Base-by-base conservation (phyloP, 2,797 vertebrate species). In the Hippocampus kuda region DNA sequence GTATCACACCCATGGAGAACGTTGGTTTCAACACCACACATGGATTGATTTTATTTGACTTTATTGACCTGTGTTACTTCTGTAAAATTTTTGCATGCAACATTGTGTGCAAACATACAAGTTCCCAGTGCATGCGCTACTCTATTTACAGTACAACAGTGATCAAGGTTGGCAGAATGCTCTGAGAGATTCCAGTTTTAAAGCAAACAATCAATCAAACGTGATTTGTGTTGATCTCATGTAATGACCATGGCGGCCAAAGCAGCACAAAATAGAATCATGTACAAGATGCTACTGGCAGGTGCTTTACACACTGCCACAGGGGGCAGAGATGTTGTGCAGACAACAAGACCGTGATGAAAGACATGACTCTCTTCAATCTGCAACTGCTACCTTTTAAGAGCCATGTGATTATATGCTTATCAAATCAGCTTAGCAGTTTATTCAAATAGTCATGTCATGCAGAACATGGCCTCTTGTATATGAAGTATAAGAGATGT, bases 1-100 rank as follows among this genome's bases (percentile, higher is more conserved):
- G 22, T n/a, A 2, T 20, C 18, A 12, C 18, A 44, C 6, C 41
- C 15, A 13, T 18, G 44, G 7, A 42, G 9, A 13, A 42, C 10
- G 22, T 56, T 11, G 22, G n/a, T 41, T 34, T 15, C 22, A 30
- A 68, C 46, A 70, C 15, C 11, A 66, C 64, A 38, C 41, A 44
- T 30, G 6, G 41, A 57, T 15, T 59, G 68, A 76, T 88, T 87
- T 79, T 71, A 72, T 79, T 59, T 70, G 71, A 79, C 85, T 92
- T 92, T 91, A 92, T 91, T 91, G 77, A 85, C 87, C 87, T 80
- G 85, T 91, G 88, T 89, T 89, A 90, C 90, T 84, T 87, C 79
- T 89, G 87, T 89, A 91, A 94, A 93, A 93, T 91, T 82, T 91
- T 91, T 86, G 90, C 95, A 95, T 96, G 95, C 94, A 85, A 89